Percentiles rank a stretch among this genome's conserved stretches.
phyloP scores from a whole-genome alignment of 1,140 invertebrate genomes.

The Trichonephila clavata region DNA sequence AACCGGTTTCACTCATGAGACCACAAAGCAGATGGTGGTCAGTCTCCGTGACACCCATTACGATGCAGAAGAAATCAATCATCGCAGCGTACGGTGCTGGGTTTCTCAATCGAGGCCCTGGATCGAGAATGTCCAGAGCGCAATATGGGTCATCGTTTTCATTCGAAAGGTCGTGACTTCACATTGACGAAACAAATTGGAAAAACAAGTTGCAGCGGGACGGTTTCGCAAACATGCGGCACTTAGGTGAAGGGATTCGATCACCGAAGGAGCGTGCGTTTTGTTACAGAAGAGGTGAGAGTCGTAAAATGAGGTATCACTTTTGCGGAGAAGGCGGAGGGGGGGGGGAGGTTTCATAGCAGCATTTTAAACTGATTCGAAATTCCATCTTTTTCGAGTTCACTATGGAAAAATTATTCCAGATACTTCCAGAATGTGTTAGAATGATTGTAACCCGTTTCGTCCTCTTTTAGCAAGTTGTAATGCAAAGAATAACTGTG shows the following conservation, averaged over 20 bases:
- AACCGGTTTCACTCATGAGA: neutral
- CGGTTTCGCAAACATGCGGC: slow-evolving; percentile 19
- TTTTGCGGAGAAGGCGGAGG: neutral
- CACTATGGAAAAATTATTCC: too few species aligned
- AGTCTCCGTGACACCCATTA: slow-evolving; percentile 21
- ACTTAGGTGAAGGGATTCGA: neutral
- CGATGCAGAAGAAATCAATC: neutral
- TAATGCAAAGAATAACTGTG: too few species aligned
- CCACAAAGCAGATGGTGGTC: neutral
- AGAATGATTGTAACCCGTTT: too few species aligned
- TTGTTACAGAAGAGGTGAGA: neutral
- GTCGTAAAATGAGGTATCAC: slow-evolving; percentile 18
- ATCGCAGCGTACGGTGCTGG: neutral
- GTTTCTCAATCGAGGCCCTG: neutral
- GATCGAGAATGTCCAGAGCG: too few species aligned
- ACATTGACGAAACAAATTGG: slow-evolving; percentile 45
- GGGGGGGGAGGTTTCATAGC: too few species aligned
- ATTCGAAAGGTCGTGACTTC: slow-evolving; percentile 26
- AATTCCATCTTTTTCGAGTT: too few species aligned
- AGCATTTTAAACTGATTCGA: too few species aligned
- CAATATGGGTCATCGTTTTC: slow-evolving; percentile 42
- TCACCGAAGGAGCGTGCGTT: neutral
- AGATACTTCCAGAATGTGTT: too few species aligned
- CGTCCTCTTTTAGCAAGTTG: too few species aligned
- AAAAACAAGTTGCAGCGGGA: slow-evolving; percentile 25